Base-by-base conservation (phyloP, 2,888 invertebrate genomes). In the Tanytarsus gracilentus region DNA sequence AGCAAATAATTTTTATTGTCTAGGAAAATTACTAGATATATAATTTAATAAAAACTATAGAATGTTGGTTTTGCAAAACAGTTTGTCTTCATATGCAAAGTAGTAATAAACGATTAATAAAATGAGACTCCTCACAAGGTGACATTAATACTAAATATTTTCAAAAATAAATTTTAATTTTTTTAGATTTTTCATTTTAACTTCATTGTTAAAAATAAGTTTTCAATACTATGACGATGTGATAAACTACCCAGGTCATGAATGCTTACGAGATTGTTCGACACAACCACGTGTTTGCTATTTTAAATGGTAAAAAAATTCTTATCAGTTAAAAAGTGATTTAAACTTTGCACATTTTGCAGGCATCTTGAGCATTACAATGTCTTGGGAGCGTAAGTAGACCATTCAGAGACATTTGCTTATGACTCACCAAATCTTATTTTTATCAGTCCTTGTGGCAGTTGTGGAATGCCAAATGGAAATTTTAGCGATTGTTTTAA, bases 401-500 rank as follows among this genome's bases (percentile, higher is more conserved):
- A 50, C 8, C 11, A 8, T 40, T 40, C 14, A 40, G 7, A 40
- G 40, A 16, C 18, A 40, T 40, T 40, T 40, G 30, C 30, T 8
- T 14, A 40, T 40, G 40, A 40, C 40, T 8, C n/a, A 40, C n/a
- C 8, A 49, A 23, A 49, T 18, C 25, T 49, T 25, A 14, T 18
- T 18, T 3, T 26, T 9, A 3, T 4, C 14, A 50, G 50, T 14
- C 27, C 50, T 6, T 50, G 50, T 7, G 50, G 50, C 16, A 9
- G 11, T 16, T 50, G 50, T 27, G 50, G 50, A 3, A 50, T 7
- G 14, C 14, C 16, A 9, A 27, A 27, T 26, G 25, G 26, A 48
- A 48, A 48, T 21, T 21, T 48, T 18, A 11, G 9, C 18, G 76
- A 77, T 65, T 79, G 79, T 63, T 64, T 65, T 48, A 65, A 70